phyloP scores from a whole-genome alignment of 2,113 vertebrate genomes.

The Pelobates fuscus region DNA sequence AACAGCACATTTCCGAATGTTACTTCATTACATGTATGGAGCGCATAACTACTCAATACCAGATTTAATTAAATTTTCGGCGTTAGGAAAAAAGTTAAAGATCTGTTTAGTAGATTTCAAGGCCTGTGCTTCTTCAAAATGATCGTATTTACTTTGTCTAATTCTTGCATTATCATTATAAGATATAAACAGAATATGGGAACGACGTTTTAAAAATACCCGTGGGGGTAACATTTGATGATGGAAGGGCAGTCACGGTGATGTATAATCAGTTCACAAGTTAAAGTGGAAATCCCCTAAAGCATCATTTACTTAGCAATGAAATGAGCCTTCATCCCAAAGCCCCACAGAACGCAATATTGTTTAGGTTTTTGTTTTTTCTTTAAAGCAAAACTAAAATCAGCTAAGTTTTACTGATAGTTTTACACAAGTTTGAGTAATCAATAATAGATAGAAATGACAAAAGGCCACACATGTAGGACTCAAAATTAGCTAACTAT shows the following conservation, averaged over 20 bases:
- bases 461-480: no score
- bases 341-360: no score
- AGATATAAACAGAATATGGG: slow-evolving; percentile 1
- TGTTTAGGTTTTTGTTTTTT: no score
- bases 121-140: slow-evolving; percentile 1
- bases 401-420: no score
- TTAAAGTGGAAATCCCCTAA: neutral
- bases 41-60: neutral
- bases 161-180: neutral
- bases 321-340: neutral
- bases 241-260: neutral
- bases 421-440: no score
- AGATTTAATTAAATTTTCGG: neutral
- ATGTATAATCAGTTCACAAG: neutral
- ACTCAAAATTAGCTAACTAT: no score
- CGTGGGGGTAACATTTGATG: neutral
- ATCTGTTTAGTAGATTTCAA: neutral
- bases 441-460: no score
- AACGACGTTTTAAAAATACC: neutral
- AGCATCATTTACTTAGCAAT: neutral
- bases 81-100: neutral
- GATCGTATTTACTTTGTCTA: neutral
- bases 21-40: neutral
- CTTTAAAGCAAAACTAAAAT: no score
- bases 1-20: no score